These are phyloP conservation scores for Plestiodon gilberti DNA, from an alignment of 2,113 vertebrate genomes.

Conservation along the genomic window DNA sequence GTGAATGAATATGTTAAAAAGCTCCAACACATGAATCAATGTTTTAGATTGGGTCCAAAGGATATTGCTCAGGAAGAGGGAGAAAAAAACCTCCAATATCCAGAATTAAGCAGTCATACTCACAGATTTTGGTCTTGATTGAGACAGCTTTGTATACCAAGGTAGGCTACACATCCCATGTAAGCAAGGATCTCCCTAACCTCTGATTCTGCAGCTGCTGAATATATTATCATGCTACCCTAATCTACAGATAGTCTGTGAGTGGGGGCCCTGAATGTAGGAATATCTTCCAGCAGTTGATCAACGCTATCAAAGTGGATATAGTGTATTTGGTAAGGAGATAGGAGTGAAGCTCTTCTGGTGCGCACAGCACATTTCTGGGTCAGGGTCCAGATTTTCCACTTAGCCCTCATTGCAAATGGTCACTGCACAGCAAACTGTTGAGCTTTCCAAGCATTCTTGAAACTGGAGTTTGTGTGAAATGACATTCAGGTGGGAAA, in stretches of 20 bases:
- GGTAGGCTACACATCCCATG: neutral
- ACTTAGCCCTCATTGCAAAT: constrained; percentile 38
- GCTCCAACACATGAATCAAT: neutral
- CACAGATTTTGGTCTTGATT: neutral
- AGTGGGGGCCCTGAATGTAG: neutral
- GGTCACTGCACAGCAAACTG: neutral
- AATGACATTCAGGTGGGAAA: neutral
- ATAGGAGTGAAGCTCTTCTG: neutral
- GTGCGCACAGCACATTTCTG: neutral
- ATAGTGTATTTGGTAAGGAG: neutral
- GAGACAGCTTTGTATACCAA: neutral
- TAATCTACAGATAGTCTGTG: neutral
- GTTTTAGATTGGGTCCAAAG: too few relatives aligned
- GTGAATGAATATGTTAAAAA: too few relatives aligned
- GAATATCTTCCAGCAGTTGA: neutral
- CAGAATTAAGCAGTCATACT: neutral
- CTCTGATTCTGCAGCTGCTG: neutral
- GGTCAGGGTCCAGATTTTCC: constrained; percentile 6
- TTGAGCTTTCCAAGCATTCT: neutral
- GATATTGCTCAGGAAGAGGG: neutral
- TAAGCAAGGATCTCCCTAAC: neutral
- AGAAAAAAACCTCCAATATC: neutral
- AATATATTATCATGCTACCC: neutral
- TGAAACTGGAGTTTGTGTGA: neutral
- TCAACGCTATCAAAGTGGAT: neutral